Conservation (phyloP, 2,888 invertebrate species). For the Chrysolina americana region DNA sequence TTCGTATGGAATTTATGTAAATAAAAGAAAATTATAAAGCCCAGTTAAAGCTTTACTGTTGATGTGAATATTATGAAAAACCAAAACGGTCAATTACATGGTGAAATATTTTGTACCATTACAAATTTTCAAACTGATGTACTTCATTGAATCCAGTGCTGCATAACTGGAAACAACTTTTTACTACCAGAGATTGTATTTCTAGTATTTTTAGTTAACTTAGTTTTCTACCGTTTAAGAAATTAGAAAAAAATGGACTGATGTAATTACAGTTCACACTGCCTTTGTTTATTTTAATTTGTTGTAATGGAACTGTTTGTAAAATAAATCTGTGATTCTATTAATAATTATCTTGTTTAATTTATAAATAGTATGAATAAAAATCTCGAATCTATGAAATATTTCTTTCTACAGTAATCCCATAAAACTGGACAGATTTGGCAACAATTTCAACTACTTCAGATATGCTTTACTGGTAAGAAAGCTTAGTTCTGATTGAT, state of each 20-base stretch:
- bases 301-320: conserved; percentile 67
- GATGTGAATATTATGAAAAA: conserved; percentile 4
- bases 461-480: too few relatives aligned
- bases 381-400: too few relatives aligned
- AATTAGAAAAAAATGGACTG: conserved; percentile 53
- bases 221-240: conserved; percentile 40
- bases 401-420: too few relatives aligned
- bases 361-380: background rate
- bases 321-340: conserved; percentile 70
- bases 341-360: conserved; percentile 40
- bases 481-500: too few relatives aligned
- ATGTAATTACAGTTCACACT: conserved; percentile 53
- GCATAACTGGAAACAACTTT: conserved; percentile 2
- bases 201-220: conserved; percentile 28
- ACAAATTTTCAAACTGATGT: background rate
- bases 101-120: conserved; percentile 22
- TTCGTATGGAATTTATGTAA: conserved; percentile 11
- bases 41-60: background rate
- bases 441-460: too few relatives aligned
- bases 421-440: too few relatives aligned
- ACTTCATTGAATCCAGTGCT: background rate
- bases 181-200: conserved; percentile 30
- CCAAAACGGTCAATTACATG: conserved; percentile 14
- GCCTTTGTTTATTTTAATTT: conserved; percentile 64
- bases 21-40: background rate